Conservation (phyloP, 2,888 invertebrate genomes). For the Megastigmus dorsalis region DNA sequence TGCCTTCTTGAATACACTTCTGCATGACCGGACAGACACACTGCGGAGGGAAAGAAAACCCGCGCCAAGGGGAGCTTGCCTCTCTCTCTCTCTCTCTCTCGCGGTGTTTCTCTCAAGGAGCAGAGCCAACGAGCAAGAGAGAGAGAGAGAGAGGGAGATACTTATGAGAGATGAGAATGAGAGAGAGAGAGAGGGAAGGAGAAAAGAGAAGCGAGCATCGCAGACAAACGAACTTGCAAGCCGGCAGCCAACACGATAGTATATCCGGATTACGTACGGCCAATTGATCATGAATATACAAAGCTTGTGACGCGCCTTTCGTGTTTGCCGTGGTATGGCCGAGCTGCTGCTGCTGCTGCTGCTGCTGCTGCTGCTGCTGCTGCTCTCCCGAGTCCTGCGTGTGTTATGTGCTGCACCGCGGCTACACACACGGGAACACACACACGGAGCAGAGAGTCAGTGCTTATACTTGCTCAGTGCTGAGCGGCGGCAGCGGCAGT, state of each 20-base stretch:
- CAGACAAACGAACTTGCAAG: slow-evolving; percentile 60
- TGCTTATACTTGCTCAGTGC: no score
- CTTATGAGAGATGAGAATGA: no score
- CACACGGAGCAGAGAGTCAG: no score
- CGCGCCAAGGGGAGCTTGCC: slow-evolving; percentile 1
- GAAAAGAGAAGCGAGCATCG: slow-evolving; percentile 52
- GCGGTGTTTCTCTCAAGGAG: background rate
- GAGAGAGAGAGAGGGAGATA: slow-evolving; percentile 3
- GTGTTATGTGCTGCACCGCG: no score
- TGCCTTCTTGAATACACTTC: slow-evolving; percentile 68
- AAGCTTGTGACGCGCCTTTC: slow-evolving; percentile 68
- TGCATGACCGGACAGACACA: slow-evolving; percentile 66
- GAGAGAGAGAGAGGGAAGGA: slow-evolving; percentile 51
- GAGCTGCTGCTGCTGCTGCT: no score
- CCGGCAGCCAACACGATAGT: slow-evolving; percentile 55
- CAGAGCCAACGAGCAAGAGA: slow-evolving; percentile 33
- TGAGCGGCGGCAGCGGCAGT: no score
- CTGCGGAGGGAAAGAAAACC: slow-evolving; percentile 26
- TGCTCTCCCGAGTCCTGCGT: no score
- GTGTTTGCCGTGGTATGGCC: slow-evolving; percentile 69
- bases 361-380: no score
- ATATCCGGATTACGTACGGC: slow-evolving; percentile 71
- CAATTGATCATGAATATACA: slow-evolving; percentile 73
- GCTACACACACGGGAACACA: background rate
- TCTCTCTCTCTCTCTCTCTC: no score